Base-by-base conservation (phyloP, 1,140 invertebrate genomes). In the Papilio polyxenes region DNA sequence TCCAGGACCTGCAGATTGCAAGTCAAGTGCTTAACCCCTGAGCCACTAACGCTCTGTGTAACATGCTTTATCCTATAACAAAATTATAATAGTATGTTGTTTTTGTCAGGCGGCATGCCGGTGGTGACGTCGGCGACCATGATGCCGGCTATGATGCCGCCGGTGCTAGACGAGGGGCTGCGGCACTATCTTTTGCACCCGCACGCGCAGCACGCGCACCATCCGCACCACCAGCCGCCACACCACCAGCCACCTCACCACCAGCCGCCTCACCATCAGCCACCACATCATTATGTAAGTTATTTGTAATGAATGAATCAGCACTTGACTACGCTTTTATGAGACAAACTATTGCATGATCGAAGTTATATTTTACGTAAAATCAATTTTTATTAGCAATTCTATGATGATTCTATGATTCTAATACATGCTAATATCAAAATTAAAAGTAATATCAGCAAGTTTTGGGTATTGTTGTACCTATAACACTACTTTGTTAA, bases 91-190 rank as follows among this genome's bases (percentile, higher is more conserved):
- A 56, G 15, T 13, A 0, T 76, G 76, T 75, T 76, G 69, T 20
- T 80, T 75, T 65, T 86, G 87, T 2, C 89, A 94, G 92, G 89
- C 80, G 96, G 97, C 59, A 97, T 98, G 95, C 98, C 97, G 78
- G 97, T 98, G 90, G 97, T 98, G 94, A 97, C 98, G 83, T 98
- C 98, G 48, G 97, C 97, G 59, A 88, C 90, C 9, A 94, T 94
- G 92, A 92, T 98, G 98, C 89, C 98, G 97, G 95, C 96, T n/a
- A 86, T 98, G 93, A 96, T 98, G 84, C 97, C 98, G 92, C 98
- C 98, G 91, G 98, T 98, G 87, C 96, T 98, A 84, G 98, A 98
- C 93, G 98, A 98, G 92, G 97, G 97, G 81, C 95, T 98, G 85
- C 96, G 97, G 59, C 98, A 98, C 93, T 97, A 98, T 86, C 97